Evolutionary conservation across 2,888 invertebrate genomes (phyloP), one percentile per base, ranked within the genome.

Genomic region (Crematogaster levior): DNA sequence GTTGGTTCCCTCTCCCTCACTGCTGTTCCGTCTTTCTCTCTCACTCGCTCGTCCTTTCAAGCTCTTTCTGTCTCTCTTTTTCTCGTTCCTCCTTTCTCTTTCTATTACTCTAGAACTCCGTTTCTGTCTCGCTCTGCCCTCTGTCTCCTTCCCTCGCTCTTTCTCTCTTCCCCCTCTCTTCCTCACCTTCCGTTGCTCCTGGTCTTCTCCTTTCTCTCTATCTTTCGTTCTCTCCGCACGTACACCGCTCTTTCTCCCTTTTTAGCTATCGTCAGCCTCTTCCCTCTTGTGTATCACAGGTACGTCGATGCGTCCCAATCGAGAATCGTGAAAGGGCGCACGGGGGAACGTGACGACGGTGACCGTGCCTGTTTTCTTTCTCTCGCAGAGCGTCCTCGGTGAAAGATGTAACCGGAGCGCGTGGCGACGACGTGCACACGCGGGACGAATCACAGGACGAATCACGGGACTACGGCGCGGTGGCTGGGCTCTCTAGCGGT

Each of bases 371-470:
- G 18, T 51, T 60, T 40, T 60, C 21, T 51, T n/a, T 37, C 30
- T 61, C 37, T 51, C 53, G 40, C 21, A 10, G 58, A 37, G 61
- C 30, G 74, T 80, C 30, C 63, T 46, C 51, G 56, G 4, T 27
- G 40, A 66, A 75, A 48, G 74, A 66, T 66, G 61, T 24, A 15
- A 24, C 30, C 37, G 53, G 48, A 10, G 46, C 81, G 80, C 61
- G 46, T 58, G 73, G 77, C 73, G 53, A 48, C 68, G 51, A 60
- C 73, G 66, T 30, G 53, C 21, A 40, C 27, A 68, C 63, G 72
- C 74, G 24, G 74, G 63, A 56, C 72, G 56, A 56, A 86, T 86
- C 79, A 77, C 74, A 68, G 77, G 27, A 30, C 68, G 68, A 43
- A 63, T 43, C 63, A 43, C 63, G 63, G 24, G 63, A 65, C 43